phyloP scores from a whole-genome alignment of 2,888 invertebrate genomes.

The Hydraecia micacea region DNA sequence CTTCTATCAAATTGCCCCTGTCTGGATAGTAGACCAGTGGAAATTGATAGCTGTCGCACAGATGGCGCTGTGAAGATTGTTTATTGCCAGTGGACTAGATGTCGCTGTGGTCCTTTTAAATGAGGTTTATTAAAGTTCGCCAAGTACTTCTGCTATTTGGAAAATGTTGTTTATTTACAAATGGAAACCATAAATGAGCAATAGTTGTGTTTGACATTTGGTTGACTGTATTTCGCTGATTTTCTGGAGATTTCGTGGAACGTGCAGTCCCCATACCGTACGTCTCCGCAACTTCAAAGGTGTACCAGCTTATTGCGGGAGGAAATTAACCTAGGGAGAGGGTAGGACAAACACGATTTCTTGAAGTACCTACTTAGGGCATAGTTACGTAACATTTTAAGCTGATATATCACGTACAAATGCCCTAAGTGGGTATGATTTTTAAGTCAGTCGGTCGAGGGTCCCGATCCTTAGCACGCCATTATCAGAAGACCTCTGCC shows the following conservation, averaged over 20 bases:
- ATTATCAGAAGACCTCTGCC: not conserved
- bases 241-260: not conserved
- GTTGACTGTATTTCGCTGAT: not conserved
- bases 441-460: not conserved
- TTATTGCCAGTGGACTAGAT: conserved; percentile 20
- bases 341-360: not conserved
- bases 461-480: too few species aligned
- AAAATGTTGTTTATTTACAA: not conserved
- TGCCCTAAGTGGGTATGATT: not conserved
- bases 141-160: not conserved
- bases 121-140: not conserved
- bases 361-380: not conserved
- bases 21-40: not conserved
- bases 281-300: not conserved
- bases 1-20: too few species aligned
- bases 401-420: not conserved
- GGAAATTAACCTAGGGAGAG: not conserved
- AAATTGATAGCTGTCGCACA: not conserved
- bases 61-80: conserved; percentile 33
- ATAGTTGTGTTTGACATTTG: not conserved
- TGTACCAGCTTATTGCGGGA: not conserved
- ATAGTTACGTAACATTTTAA: not conserved
- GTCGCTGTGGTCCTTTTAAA: conserved; percentile 13
- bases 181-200: not conserved
- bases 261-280: not conserved